These are phyloP conservation scores for Pyrocephalus nanus DNA, from an alignment of 2,797 vertebrate species.

Conservation along the genomic window DNA sequence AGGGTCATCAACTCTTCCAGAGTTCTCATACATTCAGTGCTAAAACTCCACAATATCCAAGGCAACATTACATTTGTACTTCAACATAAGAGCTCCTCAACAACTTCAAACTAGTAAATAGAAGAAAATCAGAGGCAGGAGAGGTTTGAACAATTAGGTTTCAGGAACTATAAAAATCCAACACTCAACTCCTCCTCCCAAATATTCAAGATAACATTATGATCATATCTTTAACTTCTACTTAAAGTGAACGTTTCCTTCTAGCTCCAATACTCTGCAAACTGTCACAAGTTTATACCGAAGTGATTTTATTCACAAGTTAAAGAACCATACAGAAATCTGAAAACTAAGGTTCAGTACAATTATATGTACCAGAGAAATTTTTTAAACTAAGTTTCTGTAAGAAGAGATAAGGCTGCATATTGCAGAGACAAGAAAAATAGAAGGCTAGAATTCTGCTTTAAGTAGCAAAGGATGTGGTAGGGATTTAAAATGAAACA, in stretches of 20 bases:
- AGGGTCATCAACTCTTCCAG: not conserved
- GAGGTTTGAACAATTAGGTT: not conserved
- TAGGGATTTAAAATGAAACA: not conserved
- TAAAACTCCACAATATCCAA: not conserved
- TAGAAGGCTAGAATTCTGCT: not conserved
- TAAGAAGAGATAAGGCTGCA: not conserved
- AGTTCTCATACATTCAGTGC: not conserved
- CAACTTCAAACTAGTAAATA: not conserved
- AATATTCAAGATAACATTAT: not conserved
- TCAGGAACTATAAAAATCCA: not conserved
- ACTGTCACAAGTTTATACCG: not conserved
- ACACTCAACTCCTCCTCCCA: not conserved
- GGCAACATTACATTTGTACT: not conserved
- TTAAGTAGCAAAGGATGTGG: slow-evolving; percentile 21
- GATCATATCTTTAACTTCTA: not conserved
- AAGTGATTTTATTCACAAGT: not conserved
- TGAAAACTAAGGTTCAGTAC: not conserved
- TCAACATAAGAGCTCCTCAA: not conserved
- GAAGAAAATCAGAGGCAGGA: not conserved
- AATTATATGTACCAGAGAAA: not conserved
- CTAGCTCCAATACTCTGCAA: not conserved
- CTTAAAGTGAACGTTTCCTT: not conserved
- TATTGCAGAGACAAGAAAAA: not conserved
- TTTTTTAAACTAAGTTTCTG: not conserved
- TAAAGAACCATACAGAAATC: not conserved